Conservation (phyloP, 2,888 invertebrate species). For the Galerucella nymphaeae region DNA sequence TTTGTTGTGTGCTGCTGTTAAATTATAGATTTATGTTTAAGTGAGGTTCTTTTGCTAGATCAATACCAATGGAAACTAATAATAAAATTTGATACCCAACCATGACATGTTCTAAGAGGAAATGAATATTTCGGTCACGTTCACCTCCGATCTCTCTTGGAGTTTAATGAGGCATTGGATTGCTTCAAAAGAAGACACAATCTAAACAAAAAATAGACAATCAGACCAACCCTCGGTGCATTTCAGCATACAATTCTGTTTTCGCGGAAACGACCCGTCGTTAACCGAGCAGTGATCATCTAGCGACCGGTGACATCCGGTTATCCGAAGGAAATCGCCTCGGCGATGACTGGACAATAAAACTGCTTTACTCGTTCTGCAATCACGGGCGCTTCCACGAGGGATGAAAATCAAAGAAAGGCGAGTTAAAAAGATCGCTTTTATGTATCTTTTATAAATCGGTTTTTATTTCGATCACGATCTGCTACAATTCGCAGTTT, state of each 20-base stretch:
- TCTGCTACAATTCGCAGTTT: conserved; percentile 1
- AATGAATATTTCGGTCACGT: conserved; percentile 1
- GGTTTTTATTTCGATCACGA: conserved; percentile 8
- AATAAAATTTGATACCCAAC: too few relatives aligned
- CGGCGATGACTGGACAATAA: conserved; percentile 39
- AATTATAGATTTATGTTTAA: too few relatives aligned
- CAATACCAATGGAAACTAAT: too few relatives aligned
- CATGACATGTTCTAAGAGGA: background rate
- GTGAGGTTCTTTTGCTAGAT: too few relatives aligned
- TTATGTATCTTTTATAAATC: conserved; percentile 9
- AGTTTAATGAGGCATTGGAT: conserved; percentile 12
- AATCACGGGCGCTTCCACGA: conserved; percentile 4
- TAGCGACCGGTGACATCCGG: conserved; percentile 58
- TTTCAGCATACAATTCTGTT: conserved; percentile 13
- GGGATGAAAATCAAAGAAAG: conserved; percentile 3
- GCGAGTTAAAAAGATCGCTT: background rate
- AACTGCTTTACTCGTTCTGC: conserved; percentile 10
- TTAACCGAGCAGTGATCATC: conserved; percentile 57
- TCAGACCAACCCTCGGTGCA: conserved; percentile 8
- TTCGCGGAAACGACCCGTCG: conserved; percentile 45
- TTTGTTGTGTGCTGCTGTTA: too few relatives aligned
- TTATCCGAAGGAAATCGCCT: conserved; percentile 53
- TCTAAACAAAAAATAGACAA: conserved; percentile 15
- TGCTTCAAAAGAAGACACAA: conserved; percentile 9
- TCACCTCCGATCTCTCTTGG: background rate